Percentiles rank a stretch among this genome's conserved stretches.
Evolutionary conservation across 37 sponge, comb jelly and placozoan genomes (phyloP).

Genomic region (Aplysina aerophoba): DNA sequence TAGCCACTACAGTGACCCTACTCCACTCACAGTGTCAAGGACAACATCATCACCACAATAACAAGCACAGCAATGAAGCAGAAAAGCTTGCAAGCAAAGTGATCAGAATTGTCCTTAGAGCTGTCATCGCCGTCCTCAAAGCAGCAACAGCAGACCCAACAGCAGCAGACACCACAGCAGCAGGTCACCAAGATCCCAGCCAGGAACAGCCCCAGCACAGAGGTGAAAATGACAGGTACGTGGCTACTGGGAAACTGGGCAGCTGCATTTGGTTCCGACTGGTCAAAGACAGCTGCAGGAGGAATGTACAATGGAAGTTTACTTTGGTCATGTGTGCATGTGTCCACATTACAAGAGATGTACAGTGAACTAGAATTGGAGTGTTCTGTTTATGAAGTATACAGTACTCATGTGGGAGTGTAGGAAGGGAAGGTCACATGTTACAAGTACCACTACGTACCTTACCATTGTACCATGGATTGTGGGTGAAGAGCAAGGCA

Average conservation of each 20-base stretch:
- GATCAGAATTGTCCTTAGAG: no score
- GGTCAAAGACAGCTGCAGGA: not conserved
- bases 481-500: no score
- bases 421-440: no score
- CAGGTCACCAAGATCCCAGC: not conserved
- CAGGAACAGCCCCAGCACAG: not conserved
- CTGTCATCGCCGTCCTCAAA: constrained; percentile 5
- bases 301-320: not conserved
- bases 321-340: no score
- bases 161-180: constrained; percentile 10
- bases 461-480: no score
- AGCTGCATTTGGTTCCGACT: not conserved
- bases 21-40: constrained; percentile 9
- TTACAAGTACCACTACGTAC: no score
- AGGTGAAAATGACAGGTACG: not conserved
- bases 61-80: constrained; percentile 7
- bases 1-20: no score
- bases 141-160: constrained; percentile 22
- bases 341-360: no score
- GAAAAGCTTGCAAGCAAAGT: not conserved
- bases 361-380: no score
- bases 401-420: no score
- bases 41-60: not conserved
- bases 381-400: no score
- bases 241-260: not conserved